phyloP scores from a whole-genome alignment of 2,113 vertebrate species.

The Odontophorus gujanensis region DNA sequence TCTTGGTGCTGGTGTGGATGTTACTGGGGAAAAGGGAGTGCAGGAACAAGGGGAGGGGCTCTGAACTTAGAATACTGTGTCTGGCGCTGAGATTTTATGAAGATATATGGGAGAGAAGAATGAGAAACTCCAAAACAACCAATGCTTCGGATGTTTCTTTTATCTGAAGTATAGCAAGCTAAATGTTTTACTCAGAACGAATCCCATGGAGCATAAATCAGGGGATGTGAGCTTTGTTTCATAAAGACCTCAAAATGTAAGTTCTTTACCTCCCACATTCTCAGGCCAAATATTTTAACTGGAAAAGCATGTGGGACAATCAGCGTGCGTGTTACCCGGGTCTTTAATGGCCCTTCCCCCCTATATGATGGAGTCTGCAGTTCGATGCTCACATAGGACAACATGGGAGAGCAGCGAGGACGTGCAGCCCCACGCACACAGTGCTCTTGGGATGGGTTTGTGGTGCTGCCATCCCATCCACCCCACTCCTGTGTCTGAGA shows the following conservation, averaged over 20 bases:
- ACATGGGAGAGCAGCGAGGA: background rate
- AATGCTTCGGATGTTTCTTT: constrained; percentile 18
- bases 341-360: background rate
- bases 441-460: background rate
- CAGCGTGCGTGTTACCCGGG: background rate
- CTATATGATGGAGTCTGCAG: background rate
- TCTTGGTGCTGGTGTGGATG: background rate
- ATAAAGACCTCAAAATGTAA: constrained; percentile 17
- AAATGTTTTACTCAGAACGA: constrained; percentile 2
- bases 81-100: background rate
- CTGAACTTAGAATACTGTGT: background rate
- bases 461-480: background rate
- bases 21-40: background rate
- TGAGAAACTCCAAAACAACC: background rate
- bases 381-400: background rate
- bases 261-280: background rate
- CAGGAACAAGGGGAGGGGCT: background rate
- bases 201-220: constrained; percentile 43
- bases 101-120: constrained; percentile 4
- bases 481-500: background rate
- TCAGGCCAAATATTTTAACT: constrained; percentile 14
- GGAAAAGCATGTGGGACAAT: constrained; percentile 22
- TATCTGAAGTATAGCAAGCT: constrained; percentile 23
- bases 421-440: background rate
- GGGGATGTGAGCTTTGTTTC: background rate